A percentile compares a stretch with the other conserved stretches of the same genome.
These are phyloP conservation scores for Aphelenchoides bicaudatus DNA, from an alignment of 2,888 invertebrate genomes.

Conservation along the genomic window DNA sequence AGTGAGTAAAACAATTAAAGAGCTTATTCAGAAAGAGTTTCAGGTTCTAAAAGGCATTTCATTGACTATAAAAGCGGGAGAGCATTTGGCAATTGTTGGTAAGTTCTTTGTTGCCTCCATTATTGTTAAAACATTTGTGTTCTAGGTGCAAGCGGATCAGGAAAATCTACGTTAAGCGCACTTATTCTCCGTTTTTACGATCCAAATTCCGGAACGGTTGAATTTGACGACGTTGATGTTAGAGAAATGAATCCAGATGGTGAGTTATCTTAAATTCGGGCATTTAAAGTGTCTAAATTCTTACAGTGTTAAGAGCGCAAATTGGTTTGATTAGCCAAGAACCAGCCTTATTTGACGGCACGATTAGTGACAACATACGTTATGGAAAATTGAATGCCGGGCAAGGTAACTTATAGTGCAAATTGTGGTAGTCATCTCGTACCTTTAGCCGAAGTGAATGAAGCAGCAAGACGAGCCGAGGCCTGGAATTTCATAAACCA, in stretches of 20 bases:
- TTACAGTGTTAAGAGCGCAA: conserved; percentile 61
- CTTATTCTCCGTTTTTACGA: conserved; percentile 56
- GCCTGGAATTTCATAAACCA: conserved; percentile 56
- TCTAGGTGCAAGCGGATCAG: conserved; percentile 55
- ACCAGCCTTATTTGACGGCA: conserved; percentile 61
- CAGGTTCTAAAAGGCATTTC: conserved; percentile 47
- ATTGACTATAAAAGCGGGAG: conserved; percentile 50
- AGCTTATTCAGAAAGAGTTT: not conserved
- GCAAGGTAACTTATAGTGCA: too few relatives aligned
- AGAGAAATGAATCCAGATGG: conserved; percentile 52
- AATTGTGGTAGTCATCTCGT: not conserved
- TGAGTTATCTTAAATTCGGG: too few relatives aligned
- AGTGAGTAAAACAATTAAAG: conserved; percentile 26
- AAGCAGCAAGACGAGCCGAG: conserved; percentile 56
- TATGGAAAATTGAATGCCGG: conserved; percentile 52
- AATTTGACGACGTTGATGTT: conserved; percentile 61
- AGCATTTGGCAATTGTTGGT: conserved; percentile 57
- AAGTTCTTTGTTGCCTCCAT: too few relatives aligned
- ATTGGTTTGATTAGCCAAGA: conserved; percentile 63
- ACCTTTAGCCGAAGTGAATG: conserved; percentile 56
- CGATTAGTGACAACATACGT: conserved; percentile 57
- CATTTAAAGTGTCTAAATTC: too few relatives aligned
- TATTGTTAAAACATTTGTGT: too few relatives aligned
- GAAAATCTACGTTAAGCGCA: conserved; percentile 56
- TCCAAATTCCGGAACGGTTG: conserved; percentile 47